Percentiles rank a stretch among this genome's conserved stretches.
Conservation (phyloP, 35 echinoderm and acorn worm genomes). For the Hemicentrotus pulcherrimus region DNA sequence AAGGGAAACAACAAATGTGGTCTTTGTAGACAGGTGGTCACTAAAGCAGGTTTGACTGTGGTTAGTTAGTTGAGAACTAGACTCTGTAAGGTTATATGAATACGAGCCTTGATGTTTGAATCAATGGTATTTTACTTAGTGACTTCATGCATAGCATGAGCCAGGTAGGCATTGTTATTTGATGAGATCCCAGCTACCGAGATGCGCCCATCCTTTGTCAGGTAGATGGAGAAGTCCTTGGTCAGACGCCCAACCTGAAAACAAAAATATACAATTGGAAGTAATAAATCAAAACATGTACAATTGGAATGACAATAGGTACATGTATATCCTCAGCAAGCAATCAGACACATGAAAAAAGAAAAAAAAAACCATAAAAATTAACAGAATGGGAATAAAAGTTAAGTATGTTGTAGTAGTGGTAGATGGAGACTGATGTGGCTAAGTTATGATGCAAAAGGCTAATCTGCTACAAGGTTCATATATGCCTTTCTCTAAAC, state of each 20-base stretch:
- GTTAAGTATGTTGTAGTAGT: neutral
- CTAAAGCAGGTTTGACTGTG: no score
- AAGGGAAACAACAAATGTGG: no score
- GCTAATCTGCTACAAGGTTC: no score
- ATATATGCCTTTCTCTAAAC: no score
- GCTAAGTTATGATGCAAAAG: no score
- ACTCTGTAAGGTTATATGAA: no score
- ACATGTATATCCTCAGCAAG: neutral
- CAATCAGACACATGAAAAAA: neutral
- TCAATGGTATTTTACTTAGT: constrained; percentile 65
- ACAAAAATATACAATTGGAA: constrained; percentile 34
- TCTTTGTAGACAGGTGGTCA: no score
- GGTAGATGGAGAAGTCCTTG: constrained; percentile 92
- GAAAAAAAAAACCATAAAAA: no score
- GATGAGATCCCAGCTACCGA: constrained; percentile 96
- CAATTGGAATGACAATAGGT: neutral
- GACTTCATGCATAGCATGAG: constrained; percentile 91
- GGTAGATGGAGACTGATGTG: neutral
- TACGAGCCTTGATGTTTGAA: no score
- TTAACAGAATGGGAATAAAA: no score
- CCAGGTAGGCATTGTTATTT: constrained; percentile 91
- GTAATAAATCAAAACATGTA: constrained; percentile 21
- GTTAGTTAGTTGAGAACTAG: no score
- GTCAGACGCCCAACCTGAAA: constrained; percentile 79
- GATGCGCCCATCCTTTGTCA: constrained; percentile 95